Percentiles rank a stretch among this genome's conserved stretches.
Evolutionary conservation across 2,888 invertebrate genomes (phyloP).

Genomic region (Acrocyrtus sp.): DNA sequence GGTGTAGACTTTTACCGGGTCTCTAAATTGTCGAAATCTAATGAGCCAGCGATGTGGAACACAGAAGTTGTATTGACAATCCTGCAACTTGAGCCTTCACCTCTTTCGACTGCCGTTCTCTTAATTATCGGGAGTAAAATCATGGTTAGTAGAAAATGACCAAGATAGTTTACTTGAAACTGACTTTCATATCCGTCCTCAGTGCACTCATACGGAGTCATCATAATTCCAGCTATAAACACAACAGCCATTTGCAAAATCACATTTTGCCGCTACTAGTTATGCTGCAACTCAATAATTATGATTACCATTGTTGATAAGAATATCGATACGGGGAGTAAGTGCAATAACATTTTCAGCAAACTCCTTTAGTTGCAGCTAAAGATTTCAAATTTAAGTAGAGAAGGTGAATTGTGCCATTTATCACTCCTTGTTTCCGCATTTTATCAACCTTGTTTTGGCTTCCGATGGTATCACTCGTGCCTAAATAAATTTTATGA

Average conservation of each 20-base stretch:
- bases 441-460: constrained; percentile 68
- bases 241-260: neutral
- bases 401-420: constrained; percentile 69
- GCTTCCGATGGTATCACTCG: constrained; percentile 74
- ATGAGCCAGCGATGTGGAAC: constrained; percentile 78
- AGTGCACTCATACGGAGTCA: constrained; percentile 80
- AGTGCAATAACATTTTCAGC: constrained; percentile 74
- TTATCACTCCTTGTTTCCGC: constrained; percentile 69
- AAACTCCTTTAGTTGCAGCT: constrained; percentile 80
- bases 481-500: no score
- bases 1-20: constrained; percentile 64
- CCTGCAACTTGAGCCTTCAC: constrained; percentile 66
- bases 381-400: constrained; percentile 65
- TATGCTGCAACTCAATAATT: neutral
- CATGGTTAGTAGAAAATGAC: constrained; percentile 85
- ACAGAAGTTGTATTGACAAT: constrained; percentile 89
- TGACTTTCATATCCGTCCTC: constrained; percentile 89
- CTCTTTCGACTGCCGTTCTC: constrained; percentile 69
- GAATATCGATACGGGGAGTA: constrained; percentile 75
- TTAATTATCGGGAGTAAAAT: constrained; percentile 80
- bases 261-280: neutral
- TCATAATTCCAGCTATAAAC: constrained; percentile 86
- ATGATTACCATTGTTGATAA: constrained; percentile 86
- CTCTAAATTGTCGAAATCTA: constrained; percentile 82
- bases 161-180: constrained; percentile 86